Base-by-base conservation (phyloP, 2,888 invertebrate genomes). In the Falcaria lacertinaria region DNA sequence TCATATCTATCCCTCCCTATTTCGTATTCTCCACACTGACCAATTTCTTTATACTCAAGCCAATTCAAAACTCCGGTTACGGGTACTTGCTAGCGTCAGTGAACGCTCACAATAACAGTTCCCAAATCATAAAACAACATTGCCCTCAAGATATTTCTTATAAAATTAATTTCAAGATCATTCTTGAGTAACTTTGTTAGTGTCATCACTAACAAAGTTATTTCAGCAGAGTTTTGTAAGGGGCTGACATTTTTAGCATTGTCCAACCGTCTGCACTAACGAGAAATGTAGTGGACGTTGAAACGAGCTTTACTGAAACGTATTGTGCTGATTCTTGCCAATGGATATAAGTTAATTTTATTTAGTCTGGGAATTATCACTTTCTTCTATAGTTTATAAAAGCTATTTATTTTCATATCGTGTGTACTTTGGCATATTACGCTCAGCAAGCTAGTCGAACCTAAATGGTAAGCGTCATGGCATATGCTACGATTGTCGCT, bases 201-300 rank as follows among this genome's bases (percentile, higher is more conserved):
- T n/a, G n/a, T n/a, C n/a, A 52, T 60, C 52, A 58, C 48, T 57
- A 58, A 60, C 62, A 54, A 57, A 69, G 57, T 61, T 66, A 66
- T 64, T 67, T 52, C 53, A 54, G 54, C 54, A 53, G 39, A 47
- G 55, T 45, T 57, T 47, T 58, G 54, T 50, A 47, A 51, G 41
- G 39, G 39, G 48, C 48, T 57, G 65, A 45, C 60, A 60, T 67
- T 64, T 64, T 62, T 57, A 54, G 52, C 65, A 64, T 59, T 59
- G 59, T 59, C 56, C 47, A 43, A 43, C 44, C 4, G 39, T 41
- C 41, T 44, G 38, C 34, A 42, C 47, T 62, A 55, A 57, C 60
- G 54, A 60, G 60, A 62, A 55, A 47, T 51, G 47, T 44, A 40
- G 32, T 40, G 36, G 40, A 37, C 42, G 41, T 34, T 43, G 42